A percentile compares a stretch with the other conserved stretches of the same genome.
Evolutionary conservation across 2,113 vertebrate genomes (phyloP).

Genomic region (Stigmatopora nigra): DNA sequence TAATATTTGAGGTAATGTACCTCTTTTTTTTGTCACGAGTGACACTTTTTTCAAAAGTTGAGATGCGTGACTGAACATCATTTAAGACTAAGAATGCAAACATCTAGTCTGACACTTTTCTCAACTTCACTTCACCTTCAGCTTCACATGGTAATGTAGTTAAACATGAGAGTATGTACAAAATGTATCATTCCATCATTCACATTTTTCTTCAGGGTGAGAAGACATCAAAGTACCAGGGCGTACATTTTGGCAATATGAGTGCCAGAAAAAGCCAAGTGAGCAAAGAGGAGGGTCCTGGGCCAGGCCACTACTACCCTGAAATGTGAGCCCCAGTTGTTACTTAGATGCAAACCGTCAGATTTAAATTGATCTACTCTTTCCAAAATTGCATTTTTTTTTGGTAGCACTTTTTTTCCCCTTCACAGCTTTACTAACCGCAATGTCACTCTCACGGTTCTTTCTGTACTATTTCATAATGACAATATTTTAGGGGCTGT

Average conservation of each 20-base stretch:
- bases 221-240: slow-evolving; percentile 69
- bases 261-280: slow-evolving; percentile 52
- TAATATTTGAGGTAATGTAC: too few relatives aligned
- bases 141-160: slow-evolving; percentile 22
- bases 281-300: slow-evolving; percentile 48
- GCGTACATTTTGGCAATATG: slow-evolving; percentile 67
- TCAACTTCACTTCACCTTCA: slow-evolving; percentile 37
- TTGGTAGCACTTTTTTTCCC: too few relatives aligned
- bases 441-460: too few relatives aligned
- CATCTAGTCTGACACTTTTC: slow-evolving; percentile 31
- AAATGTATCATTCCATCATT: neutral
- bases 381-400: too few relatives aligned
- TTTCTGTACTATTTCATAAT: too few relatives aligned
- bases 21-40: too few relatives aligned
- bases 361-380: neutral
- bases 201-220: slow-evolving; percentile 39
- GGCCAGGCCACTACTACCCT: slow-evolving; percentile 67
- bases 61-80: too few relatives aligned
- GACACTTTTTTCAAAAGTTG: too few relatives aligned
- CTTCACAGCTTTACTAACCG: too few relatives aligned
- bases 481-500: too few relatives aligned
- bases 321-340: slow-evolving; percentile 49
- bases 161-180: slow-evolving; percentile 23
- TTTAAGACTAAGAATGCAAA: slow-evolving; percentile 24
- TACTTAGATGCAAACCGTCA: neutral